Evolutionary conservation across 2,888 invertebrate species (phyloP).

Genomic region (Itoplectis maculator): DNA sequence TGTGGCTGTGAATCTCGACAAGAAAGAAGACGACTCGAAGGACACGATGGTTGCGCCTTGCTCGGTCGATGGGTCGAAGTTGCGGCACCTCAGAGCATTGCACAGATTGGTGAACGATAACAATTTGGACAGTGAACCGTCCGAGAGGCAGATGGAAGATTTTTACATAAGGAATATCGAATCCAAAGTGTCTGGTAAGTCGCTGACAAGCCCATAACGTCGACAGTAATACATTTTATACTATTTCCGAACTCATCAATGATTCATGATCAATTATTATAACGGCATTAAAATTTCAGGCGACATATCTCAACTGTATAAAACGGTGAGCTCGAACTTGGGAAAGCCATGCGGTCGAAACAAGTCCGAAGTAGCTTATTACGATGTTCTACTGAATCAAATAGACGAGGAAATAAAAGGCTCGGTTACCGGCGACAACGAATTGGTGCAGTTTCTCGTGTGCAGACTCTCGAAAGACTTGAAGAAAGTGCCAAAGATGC

Average conservation of each 20-base stretch:
- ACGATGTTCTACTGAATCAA: conserved; percentile 83
- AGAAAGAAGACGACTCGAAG: conserved; percentile 81
- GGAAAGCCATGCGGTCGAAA: conserved; percentile 65
- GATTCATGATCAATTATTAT: conserved; percentile 72
- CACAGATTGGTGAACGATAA: conserved; percentile 62
- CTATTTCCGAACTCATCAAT: not conserved
- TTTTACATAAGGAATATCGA: conserved; percentile 72
- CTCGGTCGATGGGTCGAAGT: conserved; percentile 62
- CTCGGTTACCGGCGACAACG: conserved; percentile 65
- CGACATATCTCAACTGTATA: conserved; percentile 68
- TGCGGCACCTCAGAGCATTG: conserved; percentile 67
- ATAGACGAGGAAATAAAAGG: conserved; percentile 84
- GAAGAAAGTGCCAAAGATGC: conserved; percentile 70
- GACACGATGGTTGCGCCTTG: conserved; percentile 78
- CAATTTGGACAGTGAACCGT: conserved; percentile 58
- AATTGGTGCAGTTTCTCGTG: conserved; percentile 70
- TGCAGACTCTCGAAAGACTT: conserved; percentile 69
- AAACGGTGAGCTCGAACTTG: conserved; percentile 54
- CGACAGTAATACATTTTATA: not conserved
- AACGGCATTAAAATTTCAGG: conserved; percentile 73
- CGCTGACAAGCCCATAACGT: not conserved
- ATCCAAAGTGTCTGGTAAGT: conserved; percentile 68
- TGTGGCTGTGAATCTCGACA: conserved; percentile 84
- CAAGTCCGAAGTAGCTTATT: conserved; percentile 82
- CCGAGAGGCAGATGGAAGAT: conserved; percentile 71